phyloP scores from a whole-genome alignment of 2,113 vertebrate genomes.

The Glaucomys volans region DNA sequence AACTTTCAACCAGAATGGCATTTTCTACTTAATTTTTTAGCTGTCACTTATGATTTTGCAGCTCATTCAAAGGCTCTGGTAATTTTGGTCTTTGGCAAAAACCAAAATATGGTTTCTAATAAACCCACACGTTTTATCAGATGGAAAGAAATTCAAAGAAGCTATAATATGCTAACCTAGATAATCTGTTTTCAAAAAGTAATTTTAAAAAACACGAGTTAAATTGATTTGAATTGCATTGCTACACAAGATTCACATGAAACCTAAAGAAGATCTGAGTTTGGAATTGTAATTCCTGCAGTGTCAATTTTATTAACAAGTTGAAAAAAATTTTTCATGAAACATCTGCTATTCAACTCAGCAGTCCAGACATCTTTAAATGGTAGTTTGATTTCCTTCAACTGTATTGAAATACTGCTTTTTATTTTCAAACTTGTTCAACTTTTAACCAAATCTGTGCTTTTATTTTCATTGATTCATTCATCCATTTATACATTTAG shows the following conservation, averaged over 20 bases:
- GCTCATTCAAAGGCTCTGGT: background rate
- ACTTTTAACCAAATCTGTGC: background rate
- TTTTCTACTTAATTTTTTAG: background rate
- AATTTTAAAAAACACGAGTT: constrained; percentile 26
- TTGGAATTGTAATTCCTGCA: background rate
- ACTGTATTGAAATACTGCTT: background rate
- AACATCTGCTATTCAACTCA: background rate
- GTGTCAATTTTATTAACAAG: constrained; percentile 29
- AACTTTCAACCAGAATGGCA: background rate
- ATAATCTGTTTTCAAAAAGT: constrained; percentile 16
- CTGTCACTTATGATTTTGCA: background rate
- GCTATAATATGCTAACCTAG: background rate
- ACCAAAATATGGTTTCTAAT: constrained; percentile 44
- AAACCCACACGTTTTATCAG: background rate
- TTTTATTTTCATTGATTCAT: background rate
- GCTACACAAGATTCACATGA: background rate
- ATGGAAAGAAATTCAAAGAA: background rate
- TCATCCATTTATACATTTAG: background rate
- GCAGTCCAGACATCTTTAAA: background rate
- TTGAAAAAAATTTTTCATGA: background rate
- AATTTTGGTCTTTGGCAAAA: constrained; percentile 20
- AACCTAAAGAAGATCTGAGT: background rate
- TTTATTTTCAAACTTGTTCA: constrained; percentile 12
- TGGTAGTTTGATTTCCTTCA: constrained; percentile 20
- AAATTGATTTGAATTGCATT: constrained; percentile 16